Evolutionary conservation across 2,113 vertebrate genomes (phyloP).

Genomic region (Trichechus manatus): DNA sequence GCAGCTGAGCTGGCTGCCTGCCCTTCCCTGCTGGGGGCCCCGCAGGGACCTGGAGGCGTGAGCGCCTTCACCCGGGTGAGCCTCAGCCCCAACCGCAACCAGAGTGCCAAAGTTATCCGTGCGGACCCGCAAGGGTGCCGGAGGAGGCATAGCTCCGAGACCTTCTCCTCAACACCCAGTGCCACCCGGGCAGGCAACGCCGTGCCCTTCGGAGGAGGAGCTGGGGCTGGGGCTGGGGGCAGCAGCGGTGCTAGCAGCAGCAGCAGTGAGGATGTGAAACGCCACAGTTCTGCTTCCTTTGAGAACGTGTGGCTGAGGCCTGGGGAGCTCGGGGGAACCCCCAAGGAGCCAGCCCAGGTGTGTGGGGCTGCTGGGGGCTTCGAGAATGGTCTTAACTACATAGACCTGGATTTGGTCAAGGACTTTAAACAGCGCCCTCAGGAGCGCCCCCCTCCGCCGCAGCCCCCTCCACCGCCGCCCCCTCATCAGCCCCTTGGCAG

Average conservation of each 20-base stretch:
- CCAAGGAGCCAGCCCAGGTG: slow-evolving; percentile 69
- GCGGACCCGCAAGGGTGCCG: slow-evolving; percentile 91
- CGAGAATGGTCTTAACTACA: slow-evolving; percentile 94
- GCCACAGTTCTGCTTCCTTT: slow-evolving; percentile 93
- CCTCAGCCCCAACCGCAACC: slow-evolving; percentile 88
- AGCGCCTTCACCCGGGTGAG: slow-evolving; percentile 91
- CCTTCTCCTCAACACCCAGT: slow-evolving; percentile 89
- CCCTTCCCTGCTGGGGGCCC: slow-evolving; percentile 84
- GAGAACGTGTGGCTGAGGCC: slow-evolving; percentile 93
- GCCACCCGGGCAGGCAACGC: slow-evolving; percentile 73
- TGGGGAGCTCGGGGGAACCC: slow-evolving; percentile 79
- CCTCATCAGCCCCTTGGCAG: slow-evolving; percentile 83
- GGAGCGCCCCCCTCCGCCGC: slow-evolving; percentile 80
- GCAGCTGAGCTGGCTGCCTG: slow-evolving; percentile 72
- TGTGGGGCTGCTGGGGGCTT: slow-evolving; percentile 62
- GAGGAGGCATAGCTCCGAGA: slow-evolving; percentile 92
- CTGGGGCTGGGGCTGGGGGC: slow-evolving; percentile 19
- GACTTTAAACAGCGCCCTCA: slow-evolving; percentile 85
- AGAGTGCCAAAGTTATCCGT: slow-evolving; percentile 93
- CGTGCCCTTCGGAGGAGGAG: slow-evolving; percentile 17
- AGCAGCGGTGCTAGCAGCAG: slow-evolving; percentile 66
- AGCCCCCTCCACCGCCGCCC: slow-evolving; percentile 69
- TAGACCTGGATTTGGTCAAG: slow-evolving; percentile 93
- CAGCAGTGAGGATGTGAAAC: slow-evolving; percentile 89
- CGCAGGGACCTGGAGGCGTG: slow-evolving; percentile 82